Evolutionary conservation across 2,113 vertebrate species (phyloP).

Genomic region (Sphaerodactylus townsendi): DNA sequence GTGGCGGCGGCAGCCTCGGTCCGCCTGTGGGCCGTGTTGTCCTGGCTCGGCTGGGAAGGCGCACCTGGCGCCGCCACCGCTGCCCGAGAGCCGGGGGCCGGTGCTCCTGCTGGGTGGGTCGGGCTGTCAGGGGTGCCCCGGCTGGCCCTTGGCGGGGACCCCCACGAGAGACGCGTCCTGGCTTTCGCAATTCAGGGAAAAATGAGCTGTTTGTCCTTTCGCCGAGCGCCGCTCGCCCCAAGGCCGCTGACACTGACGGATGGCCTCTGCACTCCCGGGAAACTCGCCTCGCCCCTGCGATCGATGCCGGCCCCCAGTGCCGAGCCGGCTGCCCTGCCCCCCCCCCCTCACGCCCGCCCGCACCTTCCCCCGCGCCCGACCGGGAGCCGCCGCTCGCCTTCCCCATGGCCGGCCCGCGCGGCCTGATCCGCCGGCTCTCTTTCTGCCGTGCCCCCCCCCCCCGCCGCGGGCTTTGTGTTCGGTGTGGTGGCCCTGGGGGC

Average conservation of each 20-base stretch:
- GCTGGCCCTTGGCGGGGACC: too few species aligned
- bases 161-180: slow-evolving; percentile 57
- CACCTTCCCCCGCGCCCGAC: slow-evolving; percentile 11
- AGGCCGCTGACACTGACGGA: slow-evolving; percentile 73
- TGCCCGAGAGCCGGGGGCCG: too few species aligned
- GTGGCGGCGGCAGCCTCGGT: too few species aligned
- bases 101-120: too few species aligned
- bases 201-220: slow-evolving; percentile 74
- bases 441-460: background rate
- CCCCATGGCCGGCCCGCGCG: too few species aligned
- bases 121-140: too few species aligned
- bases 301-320: slow-evolving; percentile 65
- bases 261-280: slow-evolving; percentile 69
- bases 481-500: too few species aligned
- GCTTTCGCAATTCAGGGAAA: slow-evolving; percentile 56
- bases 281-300: slow-evolving; percentile 73
- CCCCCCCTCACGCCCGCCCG: slow-evolving; percentile 37
- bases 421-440: background rate
- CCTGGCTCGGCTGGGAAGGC: too few species aligned
- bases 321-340: slow-evolving; percentile 72
- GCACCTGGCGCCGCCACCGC: too few species aligned
- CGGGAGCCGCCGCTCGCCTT: too few species aligned
- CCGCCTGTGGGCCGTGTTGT: too few species aligned
- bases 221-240: background rate
- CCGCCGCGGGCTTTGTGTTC: background rate